These are phyloP conservation scores for Globia sparganii DNA, from an alignment of 2,888 invertebrate genomes.

Conservation along the genomic window DNA sequence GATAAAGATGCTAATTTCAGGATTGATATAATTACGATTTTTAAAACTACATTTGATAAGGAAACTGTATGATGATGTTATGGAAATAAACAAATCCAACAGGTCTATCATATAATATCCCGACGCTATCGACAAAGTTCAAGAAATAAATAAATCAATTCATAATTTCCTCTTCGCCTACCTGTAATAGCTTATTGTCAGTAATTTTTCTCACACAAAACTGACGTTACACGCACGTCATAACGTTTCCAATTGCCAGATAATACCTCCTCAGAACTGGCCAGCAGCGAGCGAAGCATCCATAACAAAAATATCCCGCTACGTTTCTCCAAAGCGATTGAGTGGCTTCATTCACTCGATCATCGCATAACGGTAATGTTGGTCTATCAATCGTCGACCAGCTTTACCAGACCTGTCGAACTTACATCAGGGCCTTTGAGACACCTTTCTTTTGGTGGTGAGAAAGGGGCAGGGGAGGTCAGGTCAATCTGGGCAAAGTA, in stretches of 20 bases:
- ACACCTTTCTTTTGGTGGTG: slow-evolving; percentile 17
- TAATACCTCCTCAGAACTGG: slow-evolving; percentile 62
- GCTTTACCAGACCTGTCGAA: slow-evolving; percentile 57
- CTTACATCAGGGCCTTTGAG: slow-evolving; percentile 14
- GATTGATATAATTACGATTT: not conserved
- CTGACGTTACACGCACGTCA: slow-evolving; percentile 44
- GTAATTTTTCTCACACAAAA: slow-evolving; percentile 22
- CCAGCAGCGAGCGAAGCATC: slow-evolving; percentile 69
- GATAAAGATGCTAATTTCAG: not conserved
- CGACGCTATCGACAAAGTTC: not conserved
- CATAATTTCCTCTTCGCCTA: not conserved
- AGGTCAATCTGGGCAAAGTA: slow-evolving; percentile 68
- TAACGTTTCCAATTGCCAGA: slow-evolving; percentile 42
- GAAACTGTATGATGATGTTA: not conserved
- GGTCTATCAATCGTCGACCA: slow-evolving; percentile 81
- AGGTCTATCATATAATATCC: not conserved
- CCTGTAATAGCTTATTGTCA: not conserved
- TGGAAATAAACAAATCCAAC: not conserved
- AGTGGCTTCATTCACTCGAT: slow-evolving; percentile 87
- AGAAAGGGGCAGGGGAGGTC: slow-evolving; percentile 64
- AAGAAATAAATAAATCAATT: not conserved
- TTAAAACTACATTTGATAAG: not conserved
- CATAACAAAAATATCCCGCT: slow-evolving; percentile 82
- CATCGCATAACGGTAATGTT: slow-evolving; percentile 84
- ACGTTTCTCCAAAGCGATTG: slow-evolving; percentile 83